These are phyloP conservation scores for Prionace glauca DNA, from an alignment of 2,797 vertebrate species.

Conservation along the genomic window DNA sequence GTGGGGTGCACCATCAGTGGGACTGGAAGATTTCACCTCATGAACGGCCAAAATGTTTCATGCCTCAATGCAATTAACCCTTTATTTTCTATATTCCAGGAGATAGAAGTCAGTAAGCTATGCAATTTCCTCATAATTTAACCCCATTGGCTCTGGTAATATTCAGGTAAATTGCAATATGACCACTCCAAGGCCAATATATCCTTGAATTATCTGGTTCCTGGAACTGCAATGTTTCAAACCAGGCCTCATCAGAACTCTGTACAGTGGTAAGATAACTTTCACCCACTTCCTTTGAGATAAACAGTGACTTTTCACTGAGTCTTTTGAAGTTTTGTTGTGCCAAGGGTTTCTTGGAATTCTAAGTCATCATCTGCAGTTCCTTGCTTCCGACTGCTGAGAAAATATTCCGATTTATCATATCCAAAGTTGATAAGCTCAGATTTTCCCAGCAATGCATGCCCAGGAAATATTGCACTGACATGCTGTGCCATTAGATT, in stretches of 20 bases:
- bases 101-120: background rate
- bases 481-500: background rate
- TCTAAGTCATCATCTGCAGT: too few relatives aligned
- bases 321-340: background rate
- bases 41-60: too few relatives aligned
- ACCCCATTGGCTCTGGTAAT: background rate
- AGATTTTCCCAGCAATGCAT: background rate
- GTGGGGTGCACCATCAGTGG: too few relatives aligned
- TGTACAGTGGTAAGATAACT: background rate
- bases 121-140: background rate
- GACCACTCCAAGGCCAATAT: background rate
- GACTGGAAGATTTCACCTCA: too few relatives aligned
- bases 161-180: background rate
- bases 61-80: too few relatives aligned
- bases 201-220: background rate
- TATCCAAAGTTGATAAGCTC: too few relatives aligned
- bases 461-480: background rate
- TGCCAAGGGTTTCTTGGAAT: background rate
- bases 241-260: background rate
- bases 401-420: background rate
- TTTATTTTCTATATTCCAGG: background rate
- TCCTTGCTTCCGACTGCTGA: background rate
- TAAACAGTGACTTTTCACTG: background rate
- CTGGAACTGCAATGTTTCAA: background rate
- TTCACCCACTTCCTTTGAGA: background rate